phyloP scores from a whole-genome alignment of 1,140 invertebrate species.

The Proctacanthus coquilletti region DNA sequence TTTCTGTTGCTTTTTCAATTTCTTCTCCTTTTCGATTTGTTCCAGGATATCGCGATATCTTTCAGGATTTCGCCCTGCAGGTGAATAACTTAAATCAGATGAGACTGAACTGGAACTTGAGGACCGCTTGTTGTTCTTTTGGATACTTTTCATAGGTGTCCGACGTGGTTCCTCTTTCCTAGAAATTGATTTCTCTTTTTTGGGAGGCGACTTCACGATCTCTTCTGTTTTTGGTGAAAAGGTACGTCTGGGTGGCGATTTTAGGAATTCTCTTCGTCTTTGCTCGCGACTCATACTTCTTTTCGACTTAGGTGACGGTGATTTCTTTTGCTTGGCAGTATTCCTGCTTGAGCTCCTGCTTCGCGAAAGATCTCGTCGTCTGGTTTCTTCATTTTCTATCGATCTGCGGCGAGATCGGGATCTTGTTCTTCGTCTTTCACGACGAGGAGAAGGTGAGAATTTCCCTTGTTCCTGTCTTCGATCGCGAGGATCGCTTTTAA shows the following conservation, averaged over 20 bases:
- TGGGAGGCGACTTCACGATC: too few relatives aligned
- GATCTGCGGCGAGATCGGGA: too few relatives aligned
- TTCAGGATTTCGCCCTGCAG: constrained; percentile 43
- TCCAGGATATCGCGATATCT: constrained; percentile 42
- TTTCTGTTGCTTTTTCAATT: constrained; percentile 26
- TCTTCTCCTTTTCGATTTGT: constrained; percentile 36
- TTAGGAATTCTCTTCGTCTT: background rate
- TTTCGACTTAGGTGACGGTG: too few relatives aligned
- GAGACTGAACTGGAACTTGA: background rate
- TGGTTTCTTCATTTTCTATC: too few relatives aligned
- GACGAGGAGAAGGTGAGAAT: background rate
- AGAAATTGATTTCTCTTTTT: background rate
- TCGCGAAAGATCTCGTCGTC: too few relatives aligned
- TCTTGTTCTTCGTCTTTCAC: background rate
- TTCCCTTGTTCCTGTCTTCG: too few relatives aligned
- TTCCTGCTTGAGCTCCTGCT: too few relatives aligned
- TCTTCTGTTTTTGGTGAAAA: too few relatives aligned
- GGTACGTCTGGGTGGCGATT: background rate
- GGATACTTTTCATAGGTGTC: background rate
- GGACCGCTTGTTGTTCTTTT: background rate
- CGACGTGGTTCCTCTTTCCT: background rate
- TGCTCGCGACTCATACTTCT: background rate
- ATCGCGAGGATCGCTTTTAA: too few relatives aligned
- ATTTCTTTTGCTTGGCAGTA: too few relatives aligned
- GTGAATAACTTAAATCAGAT: constrained; percentile 43